Evolutionary conservation across 1,140 invertebrate genomes (phyloP).

Genomic region (Cepaea nemoralis): DNA sequence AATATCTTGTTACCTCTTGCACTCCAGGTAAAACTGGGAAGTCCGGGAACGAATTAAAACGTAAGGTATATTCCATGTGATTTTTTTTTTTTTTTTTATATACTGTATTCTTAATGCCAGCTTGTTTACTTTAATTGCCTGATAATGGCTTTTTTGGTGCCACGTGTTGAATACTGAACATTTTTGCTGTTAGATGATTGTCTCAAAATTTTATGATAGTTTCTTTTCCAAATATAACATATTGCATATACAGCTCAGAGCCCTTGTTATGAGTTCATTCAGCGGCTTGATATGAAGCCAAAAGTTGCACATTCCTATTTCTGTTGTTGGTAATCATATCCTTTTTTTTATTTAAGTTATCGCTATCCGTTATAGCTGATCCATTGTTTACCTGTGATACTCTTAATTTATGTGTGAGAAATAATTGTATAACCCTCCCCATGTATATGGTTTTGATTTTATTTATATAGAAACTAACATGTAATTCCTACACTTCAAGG

Average conservation of each 20-base stretch:
- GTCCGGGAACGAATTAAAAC: background rate
- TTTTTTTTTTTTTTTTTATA: background rate
- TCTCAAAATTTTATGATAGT: background rate
- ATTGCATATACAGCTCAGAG: background rate
- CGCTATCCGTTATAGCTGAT: background rate
- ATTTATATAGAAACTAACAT: background rate
- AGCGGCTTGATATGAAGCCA: no score
- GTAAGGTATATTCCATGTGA: background rate
- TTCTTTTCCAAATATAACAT: background rate
- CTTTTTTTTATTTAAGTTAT: background rate
- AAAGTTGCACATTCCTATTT: no score
- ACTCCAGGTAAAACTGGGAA: no score
- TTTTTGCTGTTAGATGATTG: background rate
- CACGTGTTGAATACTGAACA: background rate
- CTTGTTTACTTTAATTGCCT: slow-evolving; percentile 1
- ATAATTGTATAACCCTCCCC: background rate
- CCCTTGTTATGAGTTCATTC: background rate
- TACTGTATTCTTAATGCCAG: background rate
- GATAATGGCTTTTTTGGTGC: background rate
- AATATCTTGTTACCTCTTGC: background rate
- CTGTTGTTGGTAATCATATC: background rate
- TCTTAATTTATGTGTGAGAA: background rate
- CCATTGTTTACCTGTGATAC: background rate
- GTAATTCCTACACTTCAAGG: background rate
- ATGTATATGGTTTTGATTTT: background rate